Percentiles rank a stretch among this genome's conserved stretches.
These are phyloP conservation scores for Scolopax rusticola DNA, from an alignment of 2,797 vertebrate species.

Conservation along the genomic window DNA sequence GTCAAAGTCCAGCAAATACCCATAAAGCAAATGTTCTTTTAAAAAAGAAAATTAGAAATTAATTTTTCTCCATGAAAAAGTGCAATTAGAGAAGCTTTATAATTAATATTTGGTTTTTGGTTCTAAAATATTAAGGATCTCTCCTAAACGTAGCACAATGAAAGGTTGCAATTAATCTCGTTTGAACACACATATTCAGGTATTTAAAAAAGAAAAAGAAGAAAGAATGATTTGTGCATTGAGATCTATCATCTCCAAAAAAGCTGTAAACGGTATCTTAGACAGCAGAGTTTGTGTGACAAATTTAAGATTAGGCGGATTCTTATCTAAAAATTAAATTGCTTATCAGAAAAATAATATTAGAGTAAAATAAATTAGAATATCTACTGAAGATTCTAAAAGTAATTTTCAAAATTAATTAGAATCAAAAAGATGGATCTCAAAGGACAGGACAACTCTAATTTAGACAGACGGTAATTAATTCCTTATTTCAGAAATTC, in stretches of 20 bases:
- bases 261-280: conserved; percentile 60
- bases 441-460: conserved; percentile 76
- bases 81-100: conserved; percentile 73
- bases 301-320: conserved; percentile 49
- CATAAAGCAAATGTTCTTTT: conserved; percentile 61
- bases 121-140: conserved; percentile 43
- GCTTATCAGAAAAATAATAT: conserved; percentile 79
- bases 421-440: conserved; percentile 82
- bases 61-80: conserved; percentile 71
- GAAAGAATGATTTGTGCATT: conserved; percentile 17
- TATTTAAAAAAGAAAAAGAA: conserved; percentile 44
- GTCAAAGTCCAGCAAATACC: conserved; percentile 74
- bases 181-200: conserved; percentile 56
- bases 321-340: conserved; percentile 68
- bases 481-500: conserved; percentile 75
- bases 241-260: conserved; percentile 42
- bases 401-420: conserved; percentile 83
- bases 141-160: not conserved
- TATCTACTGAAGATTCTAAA: conserved; percentile 61
- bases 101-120: conserved; percentile 73
- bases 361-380: conserved; percentile 77
- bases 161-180: conserved; percentile 60
- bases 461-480: conserved; percentile 78
- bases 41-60: conserved; percentile 71
- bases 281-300: conserved; percentile 59